These are phyloP conservation scores for Rhegmatorhina hoffmannsi DNA, from an alignment of 2,113 vertebrate genomes.

Conservation along the genomic window DNA sequence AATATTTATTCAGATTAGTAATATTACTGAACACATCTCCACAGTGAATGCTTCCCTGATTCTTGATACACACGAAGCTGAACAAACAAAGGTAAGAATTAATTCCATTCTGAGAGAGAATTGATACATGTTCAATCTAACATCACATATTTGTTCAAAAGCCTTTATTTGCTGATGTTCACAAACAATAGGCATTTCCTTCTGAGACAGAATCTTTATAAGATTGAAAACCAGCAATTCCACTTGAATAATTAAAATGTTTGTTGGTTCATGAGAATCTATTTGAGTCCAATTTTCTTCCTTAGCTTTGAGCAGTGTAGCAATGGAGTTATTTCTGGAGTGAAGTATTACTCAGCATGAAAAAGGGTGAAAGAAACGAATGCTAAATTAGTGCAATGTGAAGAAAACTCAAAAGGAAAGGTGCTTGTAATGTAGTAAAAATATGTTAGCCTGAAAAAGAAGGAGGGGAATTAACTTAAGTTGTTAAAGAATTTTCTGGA, in stretches of 20 bases:
- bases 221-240: background rate
- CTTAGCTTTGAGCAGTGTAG: background rate
- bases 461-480: background rate
- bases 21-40: background rate
- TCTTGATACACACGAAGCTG: background rate
- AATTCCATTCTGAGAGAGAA: background rate
- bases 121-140: background rate
- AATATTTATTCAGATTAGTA: background rate
- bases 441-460: background rate
- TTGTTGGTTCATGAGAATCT: background rate
- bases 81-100: background rate
- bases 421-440: background rate
- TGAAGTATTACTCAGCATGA: background rate
- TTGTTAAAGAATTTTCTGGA: background rate
- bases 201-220: background rate
- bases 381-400: background rate
- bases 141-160: background rate
- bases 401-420: background rate
- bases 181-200: background rate
- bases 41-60: background rate
- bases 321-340: background rate
- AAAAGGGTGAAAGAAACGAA: background rate
- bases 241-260: background rate
- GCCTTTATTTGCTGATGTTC: background rate
- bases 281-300: background rate